Conservation (phyloP, 2,797 vertebrate species). For the Acipenser transmontanus region DNA sequence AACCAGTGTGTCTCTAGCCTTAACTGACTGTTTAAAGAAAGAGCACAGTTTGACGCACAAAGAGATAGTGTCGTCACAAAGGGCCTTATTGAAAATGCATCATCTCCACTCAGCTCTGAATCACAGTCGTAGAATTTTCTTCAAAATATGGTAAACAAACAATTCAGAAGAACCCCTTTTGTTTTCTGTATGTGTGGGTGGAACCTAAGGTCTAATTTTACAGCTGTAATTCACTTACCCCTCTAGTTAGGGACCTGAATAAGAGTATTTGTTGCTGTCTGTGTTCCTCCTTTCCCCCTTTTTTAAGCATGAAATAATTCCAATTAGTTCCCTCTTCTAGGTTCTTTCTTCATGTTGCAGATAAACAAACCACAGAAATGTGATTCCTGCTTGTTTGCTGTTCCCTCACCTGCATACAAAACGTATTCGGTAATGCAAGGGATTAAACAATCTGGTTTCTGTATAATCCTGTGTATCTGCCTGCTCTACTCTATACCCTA, state of each 20-base stretch:
- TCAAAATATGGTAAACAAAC: conserved; percentile 47
- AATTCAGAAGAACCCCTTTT: conserved; percentile 53
- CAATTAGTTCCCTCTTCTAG: too few relatives aligned
- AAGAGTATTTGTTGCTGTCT: too few relatives aligned
- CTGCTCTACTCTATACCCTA: conserved; percentile 27
- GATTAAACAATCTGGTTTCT: conserved; percentile 36
- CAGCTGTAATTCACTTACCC: too few relatives aligned
- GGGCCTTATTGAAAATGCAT: conserved; percentile 4
- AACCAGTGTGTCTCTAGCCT: conserved; percentile 1
- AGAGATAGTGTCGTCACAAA: conserved; percentile 2
- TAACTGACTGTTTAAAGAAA: neutral
- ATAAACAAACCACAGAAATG: conserved; percentile 11
- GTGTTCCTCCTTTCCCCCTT: too few relatives aligned
- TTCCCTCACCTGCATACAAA: conserved; percentile 31
- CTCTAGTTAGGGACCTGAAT: too few relatives aligned
- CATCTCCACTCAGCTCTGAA: conserved; percentile 14
- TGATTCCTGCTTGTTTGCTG: conserved; percentile 11
- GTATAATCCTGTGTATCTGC: conserved; percentile 34
- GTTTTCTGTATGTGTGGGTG: neutral
- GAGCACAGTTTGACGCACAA: conserved; percentile 7
- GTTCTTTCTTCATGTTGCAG: too few relatives aligned
- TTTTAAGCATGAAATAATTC: too few relatives aligned
- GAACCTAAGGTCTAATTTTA: neutral
- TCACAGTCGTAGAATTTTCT: conserved; percentile 5
- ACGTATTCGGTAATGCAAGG: conserved; percentile 26